Evolutionary conservation across 2,888 invertebrate genomes (phyloP), one percentile per base, ranked within the genome.

Genomic region (Iselma pallidipennis): DNA sequence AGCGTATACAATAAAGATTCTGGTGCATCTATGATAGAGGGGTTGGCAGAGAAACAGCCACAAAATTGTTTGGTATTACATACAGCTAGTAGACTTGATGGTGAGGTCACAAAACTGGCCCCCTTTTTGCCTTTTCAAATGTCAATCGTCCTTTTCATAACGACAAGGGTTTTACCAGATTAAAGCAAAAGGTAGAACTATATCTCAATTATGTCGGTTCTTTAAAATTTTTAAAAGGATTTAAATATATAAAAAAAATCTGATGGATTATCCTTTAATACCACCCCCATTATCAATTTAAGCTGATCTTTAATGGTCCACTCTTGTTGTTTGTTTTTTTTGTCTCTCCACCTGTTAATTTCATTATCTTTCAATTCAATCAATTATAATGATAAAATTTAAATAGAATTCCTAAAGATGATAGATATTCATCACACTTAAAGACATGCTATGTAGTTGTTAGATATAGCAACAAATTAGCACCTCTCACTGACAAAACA

Each of bases 401-500:
- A 21, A 45, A 12, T 21, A 28, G 9, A 45, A 19, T 21, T 45
- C 21, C 5, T 48, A 16, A 16, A 49, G 19, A 45, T 21, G 37
- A 57, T 59, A 59, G 56, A 49, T 52, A 62, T n/a, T n/a, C n/a
- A n/a, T 69, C 57, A 58, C 67, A 65, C 64, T 57, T 60, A 52
- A 54, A 57, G 50, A 48, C 54, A 60, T 31, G 53, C 42, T 55
- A 53, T 51, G 37, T 45, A 19, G 52, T 29, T 45, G 12, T 31
- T 31, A 10, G n/a, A 66, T 66, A 69, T 71, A 72, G 70, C 70
- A 73, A 74, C 76, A 75, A 75, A 75, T 75, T 75, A 75, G 71
- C 76, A 73, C 74, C 71, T 68, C 56, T 63, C 49, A 54, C 49
- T 62, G 54, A 62, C 67, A 66, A 45, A 65, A 66, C 68, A 65